Base-by-base conservation (phyloP, 2,113 vertebrate species). In the Symphodus melops region DNA sequence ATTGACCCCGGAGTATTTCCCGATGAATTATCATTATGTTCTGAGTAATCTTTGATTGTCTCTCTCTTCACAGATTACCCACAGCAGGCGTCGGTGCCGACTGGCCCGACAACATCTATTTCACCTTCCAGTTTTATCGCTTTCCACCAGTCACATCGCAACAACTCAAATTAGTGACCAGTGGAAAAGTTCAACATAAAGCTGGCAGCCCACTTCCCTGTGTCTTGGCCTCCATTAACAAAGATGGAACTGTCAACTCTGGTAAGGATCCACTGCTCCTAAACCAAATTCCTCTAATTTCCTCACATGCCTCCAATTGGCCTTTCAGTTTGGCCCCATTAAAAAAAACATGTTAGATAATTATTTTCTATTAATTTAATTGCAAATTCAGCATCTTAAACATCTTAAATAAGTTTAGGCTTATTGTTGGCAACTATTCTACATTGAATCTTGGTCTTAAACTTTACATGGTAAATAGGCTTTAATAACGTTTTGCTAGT, bases 41-140 rank as follows among this genome's bases (percentile, higher is more conserved):
- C 28, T 42, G 6, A 70, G 16, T 42, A 63, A 52, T 51, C 11
- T 46, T 46, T 36, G 11, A 10, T 68, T 20, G n/a, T 54, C n/a
- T 76, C 25, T 65, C 0, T 83, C 13, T 77, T 75, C 63, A 49
- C 88, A 98, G 98, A 87, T 72, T 90, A 17, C 78, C 88, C 10
- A 79, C 82, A 68, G 86, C 87, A 0, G 42, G 79, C 0, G 5
- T 39, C 1, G 82, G 83, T 23, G 49, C 72, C 0, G 89, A 82
- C 0, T 96, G 95, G 95, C 97, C 96, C 0, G 73, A 69, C 53
- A 95, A 92, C 2, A 56, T 99, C 81, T 95, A 96, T 84, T 94
- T 99, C 90, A 99, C 96, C 68, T 98, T 99, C 94, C 97, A 99
- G 94, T 96, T 99, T 79, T 99, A 98, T 84, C 96, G 96, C 14